Conservation (phyloP, 2,113 vertebrate genomes). For the Platycercus adscitus region DNA sequence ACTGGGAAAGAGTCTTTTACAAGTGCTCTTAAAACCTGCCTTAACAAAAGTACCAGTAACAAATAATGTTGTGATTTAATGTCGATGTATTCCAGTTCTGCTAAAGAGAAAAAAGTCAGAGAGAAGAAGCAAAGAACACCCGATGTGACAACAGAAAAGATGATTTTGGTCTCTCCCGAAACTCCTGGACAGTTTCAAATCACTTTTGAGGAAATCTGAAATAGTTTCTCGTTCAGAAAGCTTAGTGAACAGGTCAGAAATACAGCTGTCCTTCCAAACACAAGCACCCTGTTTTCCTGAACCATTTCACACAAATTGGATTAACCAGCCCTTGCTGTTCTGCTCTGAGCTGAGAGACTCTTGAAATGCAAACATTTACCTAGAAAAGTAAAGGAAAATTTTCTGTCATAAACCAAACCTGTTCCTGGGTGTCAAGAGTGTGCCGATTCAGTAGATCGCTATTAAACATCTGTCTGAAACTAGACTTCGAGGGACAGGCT, state of each 20-base stretch:
- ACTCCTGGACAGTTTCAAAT: background rate
- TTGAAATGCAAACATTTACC: background rate
- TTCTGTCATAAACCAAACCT: background rate
- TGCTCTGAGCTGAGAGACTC: background rate
- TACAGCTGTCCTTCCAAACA: background rate
- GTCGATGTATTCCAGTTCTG: background rate
- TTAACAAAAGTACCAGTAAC: background rate
- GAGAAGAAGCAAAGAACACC: conserved; percentile 29
- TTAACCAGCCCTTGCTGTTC: background rate
- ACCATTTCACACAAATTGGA: background rate
- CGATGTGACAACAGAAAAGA: background rate
- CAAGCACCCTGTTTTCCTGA: background rate
- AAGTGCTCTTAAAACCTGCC: background rate
- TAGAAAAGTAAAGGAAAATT: background rate
- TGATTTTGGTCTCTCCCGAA: background rate
- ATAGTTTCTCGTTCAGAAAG: background rate
- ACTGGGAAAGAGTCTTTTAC: background rate
- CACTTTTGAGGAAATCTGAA: background rate
- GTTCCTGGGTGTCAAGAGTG: background rate
- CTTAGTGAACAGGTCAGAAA: background rate
- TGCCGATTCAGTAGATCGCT: background rate
- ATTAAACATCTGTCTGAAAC: background rate
- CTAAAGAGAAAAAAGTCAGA: background rate
- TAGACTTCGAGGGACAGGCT: background rate
- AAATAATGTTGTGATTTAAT: background rate